phyloP scores from a whole-genome alignment of 2,797 vertebrate genomes.

The Columba guinea region DNA sequence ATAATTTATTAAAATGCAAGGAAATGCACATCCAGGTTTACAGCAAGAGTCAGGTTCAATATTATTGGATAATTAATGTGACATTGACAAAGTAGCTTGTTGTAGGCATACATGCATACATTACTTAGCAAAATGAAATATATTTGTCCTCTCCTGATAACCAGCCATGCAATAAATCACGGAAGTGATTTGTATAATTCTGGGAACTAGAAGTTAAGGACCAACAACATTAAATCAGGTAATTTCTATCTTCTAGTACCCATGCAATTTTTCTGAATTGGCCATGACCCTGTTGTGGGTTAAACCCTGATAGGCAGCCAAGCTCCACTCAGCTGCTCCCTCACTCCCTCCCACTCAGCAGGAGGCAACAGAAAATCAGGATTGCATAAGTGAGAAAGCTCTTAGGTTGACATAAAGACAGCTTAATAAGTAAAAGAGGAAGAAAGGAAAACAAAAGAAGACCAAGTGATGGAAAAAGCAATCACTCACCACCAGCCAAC shows the following conservation, averaged over 20 bases:
- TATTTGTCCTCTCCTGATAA: background rate
- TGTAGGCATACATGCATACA: background rate
- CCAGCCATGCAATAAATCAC: background rate
- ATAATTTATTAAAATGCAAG: background rate
- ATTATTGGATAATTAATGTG: constrained; percentile 37
- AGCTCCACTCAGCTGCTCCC: background rate
- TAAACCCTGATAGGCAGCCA: background rate
- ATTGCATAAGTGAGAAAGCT: background rate
- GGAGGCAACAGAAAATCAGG: rapidly evolving
- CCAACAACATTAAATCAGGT: background rate
- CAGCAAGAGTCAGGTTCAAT: background rate
- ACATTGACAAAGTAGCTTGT: constrained; percentile 25
- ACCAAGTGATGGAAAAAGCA: background rate
- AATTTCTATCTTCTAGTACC: background rate
- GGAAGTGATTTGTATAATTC: background rate
- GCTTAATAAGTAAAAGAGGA: background rate
- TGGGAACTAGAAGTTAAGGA: background rate
- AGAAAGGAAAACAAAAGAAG: background rate
- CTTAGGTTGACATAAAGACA: background rate
- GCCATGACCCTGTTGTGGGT: background rate
- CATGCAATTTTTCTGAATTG: background rate
- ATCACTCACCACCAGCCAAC: background rate
- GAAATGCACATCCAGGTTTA: background rate
- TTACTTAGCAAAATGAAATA: background rate
- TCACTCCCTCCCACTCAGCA: background rate